Evolutionary conservation across 2,888 invertebrate species (phyloP).

Genomic region (Nymphalis urticae): DNA sequence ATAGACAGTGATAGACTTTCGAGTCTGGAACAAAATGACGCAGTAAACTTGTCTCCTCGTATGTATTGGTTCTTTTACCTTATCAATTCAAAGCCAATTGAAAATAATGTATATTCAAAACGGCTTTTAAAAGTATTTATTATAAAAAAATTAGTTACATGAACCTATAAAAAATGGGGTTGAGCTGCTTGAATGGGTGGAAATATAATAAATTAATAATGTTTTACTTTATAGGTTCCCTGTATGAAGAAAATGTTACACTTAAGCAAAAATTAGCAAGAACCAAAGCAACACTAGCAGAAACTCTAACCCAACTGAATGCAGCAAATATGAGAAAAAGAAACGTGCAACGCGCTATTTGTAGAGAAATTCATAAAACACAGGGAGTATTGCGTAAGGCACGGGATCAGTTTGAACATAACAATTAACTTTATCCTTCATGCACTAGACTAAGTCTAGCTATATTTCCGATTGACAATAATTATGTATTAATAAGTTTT

Average conservation of each 20-base stretch:
- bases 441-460: neutral
- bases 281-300: conserved; percentile 88
- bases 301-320: conserved; percentile 88
- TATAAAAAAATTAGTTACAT: no score
- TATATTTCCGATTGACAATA: conserved; percentile 2
- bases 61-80: conserved; percentile 47
- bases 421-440: conserved; percentile 38
- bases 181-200: no score
- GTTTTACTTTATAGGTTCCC: conserved; percentile 57
- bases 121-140: no score
- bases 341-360: conserved; percentile 91
- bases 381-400: conserved; percentile 88
- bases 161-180: no score
- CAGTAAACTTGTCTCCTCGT: conserved; percentile 71
- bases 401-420: conserved; percentile 85
- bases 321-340: conserved; percentile 90
- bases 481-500: neutral
- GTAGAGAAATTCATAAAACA: conserved; percentile 89
- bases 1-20: conserved; percentile 91
- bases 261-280: conserved; percentile 86
- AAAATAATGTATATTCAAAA: no score
- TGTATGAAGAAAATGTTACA: conserved; percentile 85
- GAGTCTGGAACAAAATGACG: conserved; percentile 82
- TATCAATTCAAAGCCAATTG: no score
- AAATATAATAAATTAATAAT: neutral